Percentiles rank a stretch among this genome's conserved stretches.
Evolutionary conservation across 64 coral and sea anemone genomes (phyloP).

Genomic region (Trachythela sp.): DNA sequence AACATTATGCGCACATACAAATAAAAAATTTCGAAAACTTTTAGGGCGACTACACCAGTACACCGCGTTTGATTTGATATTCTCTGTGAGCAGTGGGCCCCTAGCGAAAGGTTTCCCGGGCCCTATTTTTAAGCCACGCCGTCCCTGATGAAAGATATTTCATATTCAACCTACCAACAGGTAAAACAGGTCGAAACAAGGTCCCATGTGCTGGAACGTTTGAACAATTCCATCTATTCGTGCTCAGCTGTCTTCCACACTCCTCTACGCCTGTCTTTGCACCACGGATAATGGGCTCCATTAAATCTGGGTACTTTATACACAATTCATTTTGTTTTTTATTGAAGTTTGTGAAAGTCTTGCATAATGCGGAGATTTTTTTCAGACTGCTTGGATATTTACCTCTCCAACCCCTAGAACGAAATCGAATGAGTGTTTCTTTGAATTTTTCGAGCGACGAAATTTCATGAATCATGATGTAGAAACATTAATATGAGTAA

Average conservation of each 20-base stretch:
- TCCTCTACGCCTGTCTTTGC: not conserved
- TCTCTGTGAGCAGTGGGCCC: too few relatives aligned
- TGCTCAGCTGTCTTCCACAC: not conserved
- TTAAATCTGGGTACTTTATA: not conserved
- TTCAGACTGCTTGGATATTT: not conserved
- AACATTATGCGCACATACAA: too few relatives aligned
- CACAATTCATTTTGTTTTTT: not conserved
- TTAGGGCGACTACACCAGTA: too few relatives aligned
- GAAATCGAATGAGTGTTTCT: not conserved
- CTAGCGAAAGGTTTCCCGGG: too few relatives aligned
- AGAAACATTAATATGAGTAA: too few relatives aligned
- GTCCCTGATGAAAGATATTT: too few relatives aligned
- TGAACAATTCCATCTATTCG: constrained; percentile 1
- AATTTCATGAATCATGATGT: not conserved
- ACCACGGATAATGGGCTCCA: not conserved
- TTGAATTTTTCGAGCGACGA: not conserved
- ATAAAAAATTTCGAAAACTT: too few relatives aligned
- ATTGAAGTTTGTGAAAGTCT: not conserved
- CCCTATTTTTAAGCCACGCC: too few relatives aligned
- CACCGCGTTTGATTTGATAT: too few relatives aligned
- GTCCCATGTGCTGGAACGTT: not conserved
- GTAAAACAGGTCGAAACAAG: not conserved
- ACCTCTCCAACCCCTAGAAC: not conserved
- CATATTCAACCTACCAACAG: not conserved
- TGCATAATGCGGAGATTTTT: not conserved